phyloP scores from a whole-genome alignment of 2,113 vertebrate species.

The Prolemur simus region DNA sequence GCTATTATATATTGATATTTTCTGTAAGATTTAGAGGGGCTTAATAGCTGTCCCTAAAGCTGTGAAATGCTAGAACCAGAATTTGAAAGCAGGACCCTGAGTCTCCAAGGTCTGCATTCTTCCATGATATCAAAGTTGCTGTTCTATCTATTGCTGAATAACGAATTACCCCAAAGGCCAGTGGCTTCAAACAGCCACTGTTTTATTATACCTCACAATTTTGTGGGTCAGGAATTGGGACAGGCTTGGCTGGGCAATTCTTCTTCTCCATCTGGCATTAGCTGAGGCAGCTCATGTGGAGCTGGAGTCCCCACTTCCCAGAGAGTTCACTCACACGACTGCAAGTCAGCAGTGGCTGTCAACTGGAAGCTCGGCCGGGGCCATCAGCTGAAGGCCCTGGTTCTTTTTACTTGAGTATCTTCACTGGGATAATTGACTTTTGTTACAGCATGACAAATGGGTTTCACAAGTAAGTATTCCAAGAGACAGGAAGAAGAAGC shows the following conservation, averaged over 20 bases:
- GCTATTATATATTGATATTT: neutral
- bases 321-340: neutral
- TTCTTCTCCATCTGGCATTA: neutral
- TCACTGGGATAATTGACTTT: neutral
- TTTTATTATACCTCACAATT: neutral
- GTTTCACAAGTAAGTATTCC: neutral
- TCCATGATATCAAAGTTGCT: neutral
- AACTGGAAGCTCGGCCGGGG: neutral
- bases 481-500: neutral
- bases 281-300: no score
- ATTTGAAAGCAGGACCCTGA: neutral
- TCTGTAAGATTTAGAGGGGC: neutral
- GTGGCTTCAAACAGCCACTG: neutral
- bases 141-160: neutral
- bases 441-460: neutral
- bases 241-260: neutral
- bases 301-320: neutral
- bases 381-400: neutral
- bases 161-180: neutral
- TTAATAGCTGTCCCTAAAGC: neutral
- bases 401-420: neutral
- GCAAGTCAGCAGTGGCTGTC: neutral
- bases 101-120: neutral
- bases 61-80: neutral
- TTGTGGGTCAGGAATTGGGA: neutral